Conservation (phyloP, 1,140 invertebrate genomes). For the Sarcophaga peregrina region DNA sequence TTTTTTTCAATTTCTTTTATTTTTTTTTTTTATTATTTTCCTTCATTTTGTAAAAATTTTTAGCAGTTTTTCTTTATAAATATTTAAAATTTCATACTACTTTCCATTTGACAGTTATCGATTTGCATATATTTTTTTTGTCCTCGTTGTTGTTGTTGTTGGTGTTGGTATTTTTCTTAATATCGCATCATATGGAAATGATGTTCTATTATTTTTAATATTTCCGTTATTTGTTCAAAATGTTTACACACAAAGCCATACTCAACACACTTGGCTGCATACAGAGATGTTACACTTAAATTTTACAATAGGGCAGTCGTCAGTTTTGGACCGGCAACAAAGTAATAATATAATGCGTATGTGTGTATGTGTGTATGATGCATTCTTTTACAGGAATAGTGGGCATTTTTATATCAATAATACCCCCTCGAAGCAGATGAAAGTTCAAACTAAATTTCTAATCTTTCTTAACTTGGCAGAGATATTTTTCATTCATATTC, state of each 20-base stretch:
- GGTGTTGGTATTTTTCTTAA: neutral
- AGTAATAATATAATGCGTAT: too few species aligned
- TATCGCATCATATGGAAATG: constrained; percentile 8
- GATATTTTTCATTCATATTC: too few species aligned
- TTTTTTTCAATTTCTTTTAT: neutral
- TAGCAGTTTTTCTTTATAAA: constrained; percentile 7
- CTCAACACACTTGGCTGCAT: neutral
- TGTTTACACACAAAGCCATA: neutral
- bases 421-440: too few species aligned
- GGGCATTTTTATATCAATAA: too few species aligned
- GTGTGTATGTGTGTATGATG: too few species aligned
- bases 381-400: too few species aligned
- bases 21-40: neutral
- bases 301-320: neutral
- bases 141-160: neutral
- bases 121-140: neutral
- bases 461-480: too few species aligned
- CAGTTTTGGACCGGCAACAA: too few species aligned
- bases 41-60: neutral
- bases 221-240: constrained; percentile 17
- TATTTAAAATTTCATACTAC: constrained; percentile 28
- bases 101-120: constrained; percentile 30
- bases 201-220: constrained; percentile 32
- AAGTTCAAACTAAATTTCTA: too few species aligned
- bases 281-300: neutral